Evolutionary conservation across 2,113 vertebrate species (phyloP), one percentile per base, ranked within the genome.

Genomic region (Indri indri): DNA sequence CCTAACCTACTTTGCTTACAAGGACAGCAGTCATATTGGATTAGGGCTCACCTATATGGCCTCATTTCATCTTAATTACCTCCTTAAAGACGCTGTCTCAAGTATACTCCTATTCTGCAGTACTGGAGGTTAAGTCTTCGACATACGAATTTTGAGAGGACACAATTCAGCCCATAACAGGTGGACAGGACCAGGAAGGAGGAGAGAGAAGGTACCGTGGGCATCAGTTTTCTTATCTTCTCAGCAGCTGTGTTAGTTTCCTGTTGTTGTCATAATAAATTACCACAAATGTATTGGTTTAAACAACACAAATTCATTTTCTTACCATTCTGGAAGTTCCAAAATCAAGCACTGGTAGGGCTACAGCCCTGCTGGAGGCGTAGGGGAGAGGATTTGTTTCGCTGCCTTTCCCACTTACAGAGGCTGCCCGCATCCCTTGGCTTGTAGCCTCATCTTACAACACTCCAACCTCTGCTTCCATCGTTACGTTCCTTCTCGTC

Each of bases 401-500:
- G 59, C 40, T 57, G 23, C 10, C 3, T 47, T 84, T n/a, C 20
- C 63, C 61, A 63, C 4, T 30, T 34, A 34, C 61, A 20, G 61
- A 77, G 47, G 66, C 8, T 68, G 42, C 68, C 63, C 0, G 8
- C 5, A 0, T 92, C 27, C 63, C 57, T 18, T 40, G 71, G 59
- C 85, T 65, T 0, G 0, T 10, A 20, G 71, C 34, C 59, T 16
- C 30, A 18, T 11, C 0, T 32, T 50, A 22, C 52, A 57, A 8
- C 20, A 57, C 10, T 73, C 88, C 34, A n/a, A 66, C 11, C 7
- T 92, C 57, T 54, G 40, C n/a, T 40, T 47, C 40, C 13, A 1
- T 37, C 54, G 34, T 18, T 37, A 3, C 10, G 6, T 66, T 25
- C 34, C 8, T 65, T 70, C n/a, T 80, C 59, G 16, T 65, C 42